A percentile compares a stretch with the other conserved stretches of the same genome.
phyloP scores from a whole-genome alignment of 2,888 invertebrate genomes.

The Listrodromus nycthemerus region DNA sequence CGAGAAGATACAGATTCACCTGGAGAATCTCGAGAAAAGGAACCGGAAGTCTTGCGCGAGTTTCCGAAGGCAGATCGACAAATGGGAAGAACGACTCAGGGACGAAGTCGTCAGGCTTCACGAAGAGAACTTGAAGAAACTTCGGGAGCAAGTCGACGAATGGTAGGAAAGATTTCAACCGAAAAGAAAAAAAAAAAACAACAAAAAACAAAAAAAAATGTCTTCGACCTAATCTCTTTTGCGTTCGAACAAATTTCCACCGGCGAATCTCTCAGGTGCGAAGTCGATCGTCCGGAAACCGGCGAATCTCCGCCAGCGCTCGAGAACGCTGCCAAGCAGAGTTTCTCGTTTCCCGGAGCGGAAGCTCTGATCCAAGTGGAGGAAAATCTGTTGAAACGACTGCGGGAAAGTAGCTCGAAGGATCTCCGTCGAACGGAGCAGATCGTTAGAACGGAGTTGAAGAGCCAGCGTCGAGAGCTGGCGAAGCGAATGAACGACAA shows the following conservation, averaged over 20 bases:
- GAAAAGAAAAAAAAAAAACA: neutral
- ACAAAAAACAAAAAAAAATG: neutral
- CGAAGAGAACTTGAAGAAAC: constrained; percentile 65
- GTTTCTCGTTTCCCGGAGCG: constrained; percentile 46
- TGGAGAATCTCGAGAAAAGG: constrained; percentile 66
- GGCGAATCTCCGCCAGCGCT: neutral
- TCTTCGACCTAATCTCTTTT: too few relatives aligned
- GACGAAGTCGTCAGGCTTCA: constrained; percentile 67
- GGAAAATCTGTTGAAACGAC: constrained; percentile 53
- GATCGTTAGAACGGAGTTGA: constrained; percentile 63
- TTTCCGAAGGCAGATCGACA: constrained; percentile 70
- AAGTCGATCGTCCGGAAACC: neutral
- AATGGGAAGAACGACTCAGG: constrained; percentile 69
- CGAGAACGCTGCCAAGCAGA: constrained; percentile 5
- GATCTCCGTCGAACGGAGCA: constrained; percentile 65
- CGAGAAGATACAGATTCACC: constrained; percentile 68
- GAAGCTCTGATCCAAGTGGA: constrained; percentile 55
- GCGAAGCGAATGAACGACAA: constrained; percentile 63
- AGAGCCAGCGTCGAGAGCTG: constrained; percentile 64
- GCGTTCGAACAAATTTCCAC: constrained; percentile 4
- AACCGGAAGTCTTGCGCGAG: constrained; percentile 65
- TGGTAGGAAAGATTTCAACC: constrained; percentile 55
- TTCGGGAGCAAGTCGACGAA: constrained; percentile 62
- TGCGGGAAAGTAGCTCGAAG: constrained; percentile 52
- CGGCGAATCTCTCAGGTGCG: constrained; percentile 1